phyloP scores from a whole-genome alignment of 2,797 vertebrate genomes.

The Crypturellus tataupa region DNA sequence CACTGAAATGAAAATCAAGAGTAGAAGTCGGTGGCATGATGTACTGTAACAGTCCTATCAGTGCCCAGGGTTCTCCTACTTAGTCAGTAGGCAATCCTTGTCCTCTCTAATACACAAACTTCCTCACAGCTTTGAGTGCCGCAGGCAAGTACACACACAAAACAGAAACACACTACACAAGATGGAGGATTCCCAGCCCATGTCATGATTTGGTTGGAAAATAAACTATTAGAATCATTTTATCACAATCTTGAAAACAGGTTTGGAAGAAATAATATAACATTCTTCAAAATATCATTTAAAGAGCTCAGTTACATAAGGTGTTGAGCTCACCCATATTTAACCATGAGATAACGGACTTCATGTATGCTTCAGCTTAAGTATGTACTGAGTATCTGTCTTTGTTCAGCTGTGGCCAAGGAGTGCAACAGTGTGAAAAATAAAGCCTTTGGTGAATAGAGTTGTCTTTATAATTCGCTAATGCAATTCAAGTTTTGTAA shows the following conservation, averaged over 20 bases:
- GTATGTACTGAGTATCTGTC: fast-evolving
- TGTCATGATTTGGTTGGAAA: background rate
- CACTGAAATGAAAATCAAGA: background rate
- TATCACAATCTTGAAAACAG: background rate
- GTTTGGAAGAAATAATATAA: background rate
- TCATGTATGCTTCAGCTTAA: background rate
- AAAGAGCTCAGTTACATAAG: background rate
- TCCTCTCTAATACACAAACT: background rate
- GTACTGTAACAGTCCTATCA: background rate
- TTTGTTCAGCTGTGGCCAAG: background rate
- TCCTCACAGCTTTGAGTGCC: background rate
- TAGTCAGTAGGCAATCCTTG: background rate
- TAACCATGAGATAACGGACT: background rate
- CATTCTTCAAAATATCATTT: background rate
- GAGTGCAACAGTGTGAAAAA: background rate
- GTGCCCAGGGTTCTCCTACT: fast-evolving
- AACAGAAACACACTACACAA: background rate
- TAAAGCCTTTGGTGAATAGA: background rate
- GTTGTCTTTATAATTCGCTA: background rate
- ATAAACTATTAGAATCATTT: background rate
- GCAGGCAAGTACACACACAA: background rate
- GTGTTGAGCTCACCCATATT: fast-evolving
- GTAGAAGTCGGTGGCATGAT: background rate
- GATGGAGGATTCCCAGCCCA: background rate
- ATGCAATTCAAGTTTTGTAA: background rate